Evolutionary conservation across 2,888 invertebrate genomes (phyloP).

Genomic region (Pantelozetes paolii): DNA sequence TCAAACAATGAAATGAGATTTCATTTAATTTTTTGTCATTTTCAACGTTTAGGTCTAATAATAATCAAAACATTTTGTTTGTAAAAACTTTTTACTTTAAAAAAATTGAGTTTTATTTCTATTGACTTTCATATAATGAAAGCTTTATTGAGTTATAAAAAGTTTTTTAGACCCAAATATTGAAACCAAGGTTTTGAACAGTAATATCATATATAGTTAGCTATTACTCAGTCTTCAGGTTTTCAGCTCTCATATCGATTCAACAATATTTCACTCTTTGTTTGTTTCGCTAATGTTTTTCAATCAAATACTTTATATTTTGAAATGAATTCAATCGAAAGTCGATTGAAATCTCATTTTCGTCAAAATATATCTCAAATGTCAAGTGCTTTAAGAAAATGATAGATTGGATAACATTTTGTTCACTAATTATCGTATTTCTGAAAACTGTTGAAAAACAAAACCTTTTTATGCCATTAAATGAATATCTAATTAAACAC

Average conservation of each 20-base stretch:
- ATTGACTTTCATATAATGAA: no score
- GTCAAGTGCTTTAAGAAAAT: neutral
- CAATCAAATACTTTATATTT: neutral
- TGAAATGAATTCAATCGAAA: neutral
- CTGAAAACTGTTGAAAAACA: no score
- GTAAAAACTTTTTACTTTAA: no score
- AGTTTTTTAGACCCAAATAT: neutral
- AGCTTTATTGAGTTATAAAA: no score
- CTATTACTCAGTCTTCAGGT: neutral
- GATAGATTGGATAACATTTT: neutral
- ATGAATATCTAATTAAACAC: no score
- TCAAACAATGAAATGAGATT: no score
- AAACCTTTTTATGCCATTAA: no score
- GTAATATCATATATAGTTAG: neutral
- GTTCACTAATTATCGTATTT: neutral
- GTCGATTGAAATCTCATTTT: conserved; percentile 4
- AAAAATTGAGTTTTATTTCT: no score
- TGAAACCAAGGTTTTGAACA: neutral
- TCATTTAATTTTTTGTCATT: no score
- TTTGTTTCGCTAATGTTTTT: neutral
- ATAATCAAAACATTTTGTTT: no score
- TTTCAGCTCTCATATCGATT: neutral
- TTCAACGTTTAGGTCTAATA: no score
- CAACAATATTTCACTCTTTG: neutral
- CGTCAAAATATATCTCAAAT: neutral